phyloP scores from a whole-genome alignment of 2,113 vertebrate species.

The Dicerorhinus sumatrensis region DNA sequence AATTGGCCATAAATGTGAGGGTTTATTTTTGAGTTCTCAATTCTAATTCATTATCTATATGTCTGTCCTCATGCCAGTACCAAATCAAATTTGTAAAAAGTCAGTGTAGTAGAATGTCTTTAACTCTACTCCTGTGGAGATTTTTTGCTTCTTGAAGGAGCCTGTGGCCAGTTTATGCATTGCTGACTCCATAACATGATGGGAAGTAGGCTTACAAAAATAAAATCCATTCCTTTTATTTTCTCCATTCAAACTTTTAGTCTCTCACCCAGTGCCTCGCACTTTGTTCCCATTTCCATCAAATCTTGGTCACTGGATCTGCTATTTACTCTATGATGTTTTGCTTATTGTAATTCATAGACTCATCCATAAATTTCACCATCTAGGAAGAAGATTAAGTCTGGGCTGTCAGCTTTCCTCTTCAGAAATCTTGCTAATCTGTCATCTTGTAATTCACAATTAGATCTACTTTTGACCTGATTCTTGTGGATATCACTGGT shows the following conservation, averaged over 20 bases:
- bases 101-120: neutral
- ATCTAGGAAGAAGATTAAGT: neutral
- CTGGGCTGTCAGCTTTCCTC: neutral
- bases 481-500: neutral
- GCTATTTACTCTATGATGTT: neutral
- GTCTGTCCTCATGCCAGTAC: neutral
- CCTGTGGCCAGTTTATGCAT: neutral
- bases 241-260: neutral
- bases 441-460: neutral
- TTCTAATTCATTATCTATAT: neutral
- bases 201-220: neutral
- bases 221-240: neutral
- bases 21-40: neutral
- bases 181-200: neutral
- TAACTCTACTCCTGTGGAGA: neutral
- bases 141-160: neutral
- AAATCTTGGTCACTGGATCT: neutral
- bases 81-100: neutral
- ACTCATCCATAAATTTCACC: neutral
- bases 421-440: neutral
- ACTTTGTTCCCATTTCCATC: neutral
- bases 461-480: neutral
- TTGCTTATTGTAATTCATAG: neutral
- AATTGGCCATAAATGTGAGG: neutral
- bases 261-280: neutral